These are phyloP conservation scores for Microchrysa polita DNA, from an alignment of 2,888 invertebrate species.

Conservation along the genomic window DNA sequence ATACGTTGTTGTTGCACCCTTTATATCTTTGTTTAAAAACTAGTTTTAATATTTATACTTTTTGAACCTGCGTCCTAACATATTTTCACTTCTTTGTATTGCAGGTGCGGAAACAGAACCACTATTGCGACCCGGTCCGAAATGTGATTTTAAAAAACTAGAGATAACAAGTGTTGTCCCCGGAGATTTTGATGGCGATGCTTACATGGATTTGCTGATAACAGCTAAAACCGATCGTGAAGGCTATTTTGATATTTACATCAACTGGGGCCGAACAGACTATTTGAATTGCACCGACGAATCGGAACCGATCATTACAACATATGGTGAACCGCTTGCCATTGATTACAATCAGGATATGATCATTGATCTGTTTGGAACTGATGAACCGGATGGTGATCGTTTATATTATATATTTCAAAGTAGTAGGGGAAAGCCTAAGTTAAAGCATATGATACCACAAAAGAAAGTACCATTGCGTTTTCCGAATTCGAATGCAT, in stretches of 20 bases:
- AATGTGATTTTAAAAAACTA: constrained; percentile 72
- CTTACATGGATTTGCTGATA: constrained; percentile 90
- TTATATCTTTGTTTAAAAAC: no score
- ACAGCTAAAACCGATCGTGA: constrained; percentile 65
- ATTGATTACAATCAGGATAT: constrained; percentile 91
- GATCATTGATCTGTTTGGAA: constrained; percentile 90
- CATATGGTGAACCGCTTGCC: constrained; percentile 80
- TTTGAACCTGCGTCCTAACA: no score
- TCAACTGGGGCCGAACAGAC: constrained; percentile 81
- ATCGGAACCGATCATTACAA: constrained; percentile 66
- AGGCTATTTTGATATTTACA: constrained; percentile 68
- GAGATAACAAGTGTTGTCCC: constrained; percentile 84
- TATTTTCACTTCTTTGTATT: constrained; percentile 59
- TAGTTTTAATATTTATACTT: no score
- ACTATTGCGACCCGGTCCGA: constrained; percentile 64
- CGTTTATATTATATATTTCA: constrained; percentile 82
- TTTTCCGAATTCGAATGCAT: constrained; percentile 88
- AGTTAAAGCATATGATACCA: constrained; percentile 64
- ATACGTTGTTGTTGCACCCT: no score
- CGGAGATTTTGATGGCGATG: constrained; percentile 95
- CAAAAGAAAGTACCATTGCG: constrained; percentile 63
- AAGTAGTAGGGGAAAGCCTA: constrained; percentile 58
- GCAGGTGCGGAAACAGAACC: constrained; percentile 70
- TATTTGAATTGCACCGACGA: constrained; percentile 73
- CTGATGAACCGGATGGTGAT: constrained; percentile 66